These are phyloP conservation scores for Zapus hudsonius DNA, from an alignment of 2,113 vertebrate species.

Conservation along the genomic window DNA sequence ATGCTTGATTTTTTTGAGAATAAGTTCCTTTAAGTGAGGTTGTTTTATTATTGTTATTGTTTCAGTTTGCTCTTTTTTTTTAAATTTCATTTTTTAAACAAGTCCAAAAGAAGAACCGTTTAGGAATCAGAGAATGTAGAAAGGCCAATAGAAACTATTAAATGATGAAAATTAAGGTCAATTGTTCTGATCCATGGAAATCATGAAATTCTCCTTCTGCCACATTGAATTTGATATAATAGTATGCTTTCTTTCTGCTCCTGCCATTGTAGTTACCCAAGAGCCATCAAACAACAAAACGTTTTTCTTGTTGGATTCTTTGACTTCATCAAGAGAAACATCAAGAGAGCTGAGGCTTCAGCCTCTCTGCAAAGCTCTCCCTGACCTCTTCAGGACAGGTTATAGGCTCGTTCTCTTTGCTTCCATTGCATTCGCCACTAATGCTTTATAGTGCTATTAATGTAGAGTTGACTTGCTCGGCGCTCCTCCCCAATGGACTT, in stretches of 20 bases:
- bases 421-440: neutral
- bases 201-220: neutral
- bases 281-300: neutral
- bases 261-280: neutral
- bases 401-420: neutral
- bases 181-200: neutral
- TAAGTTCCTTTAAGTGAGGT: too few relatives aligned
- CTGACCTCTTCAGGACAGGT: neutral
- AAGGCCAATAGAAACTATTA: neutral
- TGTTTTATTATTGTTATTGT: too few relatives aligned
- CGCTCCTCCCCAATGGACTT: neutral
- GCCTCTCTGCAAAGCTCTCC: neutral
- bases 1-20: too few relatives aligned
- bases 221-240: neutral
- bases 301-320: neutral
- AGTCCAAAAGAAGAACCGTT: too few relatives aligned
- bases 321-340: neutral
- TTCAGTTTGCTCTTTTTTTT: neutral
- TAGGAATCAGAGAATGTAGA: neutral
- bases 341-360: neutral
- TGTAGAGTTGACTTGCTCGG: constrained; percentile 31
- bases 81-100: too few relatives aligned
- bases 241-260: neutral
- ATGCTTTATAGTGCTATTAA: neutral
- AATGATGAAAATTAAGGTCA: neutral